phyloP scores from a whole-genome alignment of 92 coral and sea anemone genomes.

The Galaxea fascicularis region DNA sequence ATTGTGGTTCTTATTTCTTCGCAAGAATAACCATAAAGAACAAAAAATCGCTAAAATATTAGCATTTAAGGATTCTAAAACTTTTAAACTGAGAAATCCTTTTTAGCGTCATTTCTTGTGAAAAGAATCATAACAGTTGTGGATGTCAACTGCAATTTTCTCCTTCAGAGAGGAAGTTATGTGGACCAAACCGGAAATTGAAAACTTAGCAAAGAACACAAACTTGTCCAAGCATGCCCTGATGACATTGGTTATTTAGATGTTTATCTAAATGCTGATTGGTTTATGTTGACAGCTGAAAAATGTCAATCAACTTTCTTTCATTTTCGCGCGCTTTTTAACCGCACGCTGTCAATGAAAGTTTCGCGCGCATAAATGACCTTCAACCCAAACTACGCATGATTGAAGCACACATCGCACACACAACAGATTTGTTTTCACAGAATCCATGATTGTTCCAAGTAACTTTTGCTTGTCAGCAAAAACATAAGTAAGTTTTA shows the following conservation, averaged over 20 bases:
- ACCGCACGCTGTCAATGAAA: constrained; percentile 39
- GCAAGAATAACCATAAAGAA: neutral
- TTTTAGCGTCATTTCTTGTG: neutral
- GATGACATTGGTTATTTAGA: constrained; percentile 31
- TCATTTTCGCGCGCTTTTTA: constrained; percentile 61
- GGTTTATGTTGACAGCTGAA: constrained; percentile 22
- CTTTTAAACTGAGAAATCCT: neutral
- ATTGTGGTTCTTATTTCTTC: neutral
- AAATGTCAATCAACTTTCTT: neutral
- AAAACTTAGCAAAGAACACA: neutral
- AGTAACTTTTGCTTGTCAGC: too few relatives aligned
- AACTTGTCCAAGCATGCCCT: constrained; percentile 59
- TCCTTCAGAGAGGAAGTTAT: constrained; percentile 13
- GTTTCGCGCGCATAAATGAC: constrained; percentile 44
- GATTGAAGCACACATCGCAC: neutral
- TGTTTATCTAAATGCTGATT: constrained; percentile 3
- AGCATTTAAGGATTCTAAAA: neutral
- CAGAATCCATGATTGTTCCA: neutral
- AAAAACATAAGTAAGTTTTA: too few relatives aligned
- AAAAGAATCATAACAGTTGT: neutral
- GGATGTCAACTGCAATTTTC: neutral
- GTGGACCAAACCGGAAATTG: constrained; percentile 19
- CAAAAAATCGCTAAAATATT: too few relatives aligned
- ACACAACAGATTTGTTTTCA: neutral
- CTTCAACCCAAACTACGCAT: constrained; percentile 1